A percentile compares a stretch with the other conserved stretches of the same genome.
Conservation (phyloP, 2,888 invertebrate species). For the Linyphia triangularis region DNA sequence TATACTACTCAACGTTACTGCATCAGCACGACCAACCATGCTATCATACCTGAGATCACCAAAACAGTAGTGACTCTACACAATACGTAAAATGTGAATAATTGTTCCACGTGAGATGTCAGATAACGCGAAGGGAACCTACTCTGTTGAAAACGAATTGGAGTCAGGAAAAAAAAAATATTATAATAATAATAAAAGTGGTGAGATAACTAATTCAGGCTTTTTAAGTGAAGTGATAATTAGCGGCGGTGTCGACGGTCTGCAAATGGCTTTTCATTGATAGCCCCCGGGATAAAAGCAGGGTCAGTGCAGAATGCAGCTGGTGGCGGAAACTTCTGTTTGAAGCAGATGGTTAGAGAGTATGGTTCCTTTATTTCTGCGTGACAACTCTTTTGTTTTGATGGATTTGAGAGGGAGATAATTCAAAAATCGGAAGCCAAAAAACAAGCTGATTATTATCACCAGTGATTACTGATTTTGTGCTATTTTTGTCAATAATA, state of each 20-base stretch:
- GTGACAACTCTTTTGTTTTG: conserved; percentile 18
- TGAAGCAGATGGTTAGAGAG: conserved; percentile 19
- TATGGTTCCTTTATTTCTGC: neutral
- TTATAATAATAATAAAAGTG: neutral
- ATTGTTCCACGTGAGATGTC: conserved; percentile 21
- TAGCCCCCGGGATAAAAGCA: conserved; percentile 22
- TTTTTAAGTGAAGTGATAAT: conserved; percentile 41
- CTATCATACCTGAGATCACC: conserved; percentile 14
- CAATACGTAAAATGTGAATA: conserved; percentile 51
- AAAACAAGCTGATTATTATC: neutral
- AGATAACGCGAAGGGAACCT: neutral
- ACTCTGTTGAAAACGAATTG: neutral
- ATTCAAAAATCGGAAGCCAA: neutral
- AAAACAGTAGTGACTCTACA: conserved; percentile 9
- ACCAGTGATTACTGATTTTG: neutral
- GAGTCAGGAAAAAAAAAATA: neutral
- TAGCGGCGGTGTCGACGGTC: conserved; percentile 20
- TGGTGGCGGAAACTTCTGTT: conserved; percentile 20
- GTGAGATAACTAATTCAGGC: conserved; percentile 20
- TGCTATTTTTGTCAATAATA: too few species aligned
- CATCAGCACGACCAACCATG: conserved; percentile 11
- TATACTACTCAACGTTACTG: conserved; percentile 22
- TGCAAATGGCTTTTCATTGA: conserved; percentile 7
- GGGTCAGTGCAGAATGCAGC: conserved; percentile 39
- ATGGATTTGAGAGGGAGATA: neutral